Evolutionary conservation across 2,888 invertebrate genomes (phyloP).

Genomic region (Empis stercorea): DNA sequence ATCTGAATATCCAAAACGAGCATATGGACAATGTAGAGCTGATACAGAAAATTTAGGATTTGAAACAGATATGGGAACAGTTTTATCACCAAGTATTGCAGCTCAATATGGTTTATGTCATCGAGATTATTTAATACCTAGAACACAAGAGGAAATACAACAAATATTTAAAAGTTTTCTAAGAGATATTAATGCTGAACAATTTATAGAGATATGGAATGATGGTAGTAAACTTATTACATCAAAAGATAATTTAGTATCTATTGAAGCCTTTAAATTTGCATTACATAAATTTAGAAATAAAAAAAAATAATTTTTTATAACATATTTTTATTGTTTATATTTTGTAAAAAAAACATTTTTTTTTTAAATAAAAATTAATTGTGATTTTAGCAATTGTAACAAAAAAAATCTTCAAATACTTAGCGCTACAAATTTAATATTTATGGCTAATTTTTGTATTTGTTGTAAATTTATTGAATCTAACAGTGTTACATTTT

Average conservation of each 20-base stretch:
- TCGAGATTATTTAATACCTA: background rate
- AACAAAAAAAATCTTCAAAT: too few relatives aligned
- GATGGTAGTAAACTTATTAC: slow-evolving; percentile 8
- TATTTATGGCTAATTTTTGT: too few relatives aligned
- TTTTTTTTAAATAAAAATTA: too few relatives aligned
- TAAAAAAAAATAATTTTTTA: too few relatives aligned
- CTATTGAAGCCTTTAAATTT: slow-evolving; percentile 13
- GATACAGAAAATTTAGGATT: background rate
- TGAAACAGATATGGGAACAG: background rate
- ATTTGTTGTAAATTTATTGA: too few relatives aligned
- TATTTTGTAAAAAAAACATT: too few relatives aligned
- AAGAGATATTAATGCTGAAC: background rate
- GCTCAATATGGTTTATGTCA: background rate
- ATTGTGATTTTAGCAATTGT: too few relatives aligned
- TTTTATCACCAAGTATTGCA: slow-evolving; percentile 1
- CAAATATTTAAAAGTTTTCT: background rate
- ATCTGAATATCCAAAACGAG: background rate
- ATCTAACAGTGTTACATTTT: too few relatives aligned
- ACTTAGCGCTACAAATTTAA: too few relatives aligned
- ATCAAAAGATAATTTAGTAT: slow-evolving; percentile 7
- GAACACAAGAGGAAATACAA: slow-evolving; percentile 2
- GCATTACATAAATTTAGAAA: background rate
- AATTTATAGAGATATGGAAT: slow-evolving; percentile 9
- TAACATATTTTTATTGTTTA: too few relatives aligned
- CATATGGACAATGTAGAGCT: background rate